Evolutionary conservation across 2,888 invertebrate genomes (phyloP).

Genomic region (Dasysyrphus albostriatus): DNA sequence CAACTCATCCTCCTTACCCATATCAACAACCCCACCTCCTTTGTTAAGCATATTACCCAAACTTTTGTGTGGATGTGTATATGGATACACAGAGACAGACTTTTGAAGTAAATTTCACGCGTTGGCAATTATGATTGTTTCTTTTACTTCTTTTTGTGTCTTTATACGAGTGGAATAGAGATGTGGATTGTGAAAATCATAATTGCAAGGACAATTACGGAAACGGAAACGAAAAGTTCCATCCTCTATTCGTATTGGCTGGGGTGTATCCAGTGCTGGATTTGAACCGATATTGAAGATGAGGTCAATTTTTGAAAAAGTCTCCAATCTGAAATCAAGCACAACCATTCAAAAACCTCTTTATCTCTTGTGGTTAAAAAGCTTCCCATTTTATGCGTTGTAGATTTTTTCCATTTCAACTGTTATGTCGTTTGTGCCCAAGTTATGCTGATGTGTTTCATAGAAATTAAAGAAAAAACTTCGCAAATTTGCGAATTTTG

Average conservation of each 20-base stretch:
- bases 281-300: neutral
- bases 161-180: slow-evolving; percentile 28
- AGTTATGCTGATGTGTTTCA: no score
- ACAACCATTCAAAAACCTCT: no score
- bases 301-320: no score
- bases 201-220: slow-evolving; percentile 74
- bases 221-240: slow-evolving; percentile 70
- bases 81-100: neutral
- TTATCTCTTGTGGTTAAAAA: no score
- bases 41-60: slow-evolving; percentile 4
- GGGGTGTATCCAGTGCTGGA: neutral
- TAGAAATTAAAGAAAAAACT: no score
- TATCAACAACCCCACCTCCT: slow-evolving; percentile 4
- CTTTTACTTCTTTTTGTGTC: slow-evolving; percentile 2
- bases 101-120: slow-evolving; percentile 72
- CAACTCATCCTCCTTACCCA: slow-evolving; percentile 14
- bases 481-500: no score
- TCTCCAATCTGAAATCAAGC: no score
- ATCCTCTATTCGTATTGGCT: slow-evolving; percentile 13
- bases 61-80: neutral
- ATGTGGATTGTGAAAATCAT: slow-evolving; percentile 54
- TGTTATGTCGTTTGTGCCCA: no score
- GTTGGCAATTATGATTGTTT: slow-evolving; percentile 65
- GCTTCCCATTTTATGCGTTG: no score
- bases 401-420: no score